phyloP scores from a whole-genome alignment of 2,888 invertebrate genomes.

The Pediacus dermestoides region DNA sequence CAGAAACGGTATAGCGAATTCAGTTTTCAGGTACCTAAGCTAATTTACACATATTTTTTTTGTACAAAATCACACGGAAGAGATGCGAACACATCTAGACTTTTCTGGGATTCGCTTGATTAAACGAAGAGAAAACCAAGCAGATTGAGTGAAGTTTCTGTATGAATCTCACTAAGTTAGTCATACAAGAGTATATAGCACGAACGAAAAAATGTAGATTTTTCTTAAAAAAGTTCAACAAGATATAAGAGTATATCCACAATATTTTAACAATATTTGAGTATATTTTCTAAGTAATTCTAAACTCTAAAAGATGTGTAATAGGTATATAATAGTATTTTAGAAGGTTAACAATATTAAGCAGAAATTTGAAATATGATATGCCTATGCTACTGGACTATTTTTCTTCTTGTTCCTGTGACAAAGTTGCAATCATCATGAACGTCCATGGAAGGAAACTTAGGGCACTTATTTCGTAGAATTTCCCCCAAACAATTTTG shows the following conservation, averaged over 20 bases:
- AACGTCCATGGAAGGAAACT: slow-evolving; percentile 3
- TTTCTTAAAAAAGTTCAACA: slow-evolving; percentile 28
- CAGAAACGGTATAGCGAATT: too few species aligned
- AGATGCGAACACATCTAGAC: too few species aligned
- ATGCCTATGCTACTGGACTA: slow-evolving; percentile 48
- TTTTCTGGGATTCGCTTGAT: too few species aligned
- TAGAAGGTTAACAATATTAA: slow-evolving; percentile 39
- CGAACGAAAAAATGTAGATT: neutral
- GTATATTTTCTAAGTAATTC: slow-evolving; percentile 34
- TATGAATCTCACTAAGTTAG: neutral
- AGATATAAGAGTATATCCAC: slow-evolving; percentile 35
- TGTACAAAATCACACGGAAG: too few species aligned
- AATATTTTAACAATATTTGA: slow-evolving; percentile 40
- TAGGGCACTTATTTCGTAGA: too few species aligned
- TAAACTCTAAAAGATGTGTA: slow-evolving; percentile 35
- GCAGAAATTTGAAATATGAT: slow-evolving; percentile 40
- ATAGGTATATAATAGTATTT: slow-evolving; percentile 31
- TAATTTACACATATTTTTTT: too few species aligned
- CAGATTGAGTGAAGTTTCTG: too few species aligned
- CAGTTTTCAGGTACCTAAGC: too few species aligned
- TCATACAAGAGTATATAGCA: neutral
- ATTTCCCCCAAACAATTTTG: too few species aligned
- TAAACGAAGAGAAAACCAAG: too few species aligned
- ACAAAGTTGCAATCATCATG: too few species aligned
- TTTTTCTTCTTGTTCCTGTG: slow-evolving; percentile 20